These are phyloP conservation scores for Blennius ocellaris DNA, from an alignment of 2,113 vertebrate genomes.

Conservation along the genomic window DNA sequence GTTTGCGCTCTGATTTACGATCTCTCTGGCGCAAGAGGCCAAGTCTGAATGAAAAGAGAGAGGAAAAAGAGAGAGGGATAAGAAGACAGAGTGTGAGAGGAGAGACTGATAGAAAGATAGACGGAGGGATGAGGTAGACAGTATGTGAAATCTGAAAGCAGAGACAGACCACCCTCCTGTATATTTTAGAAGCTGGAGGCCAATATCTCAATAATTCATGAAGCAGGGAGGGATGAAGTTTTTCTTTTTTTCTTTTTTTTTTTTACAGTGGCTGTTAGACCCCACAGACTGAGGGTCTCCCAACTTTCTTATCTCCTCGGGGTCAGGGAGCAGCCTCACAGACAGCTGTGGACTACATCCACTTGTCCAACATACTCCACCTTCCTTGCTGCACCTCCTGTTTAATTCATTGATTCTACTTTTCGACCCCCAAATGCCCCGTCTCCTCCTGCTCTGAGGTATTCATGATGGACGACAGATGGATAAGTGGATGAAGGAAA, in stretches of 20 bases:
- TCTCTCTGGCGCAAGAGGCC: conserved; percentile 50
- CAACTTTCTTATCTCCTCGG: conserved; percentile 74
- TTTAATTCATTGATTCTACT: conserved; percentile 76
- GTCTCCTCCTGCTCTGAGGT: conserved; percentile 51
- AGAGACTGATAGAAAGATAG: conserved; percentile 59
- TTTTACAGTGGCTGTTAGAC: conserved; percentile 79
- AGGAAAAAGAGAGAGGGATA: conserved; percentile 7
- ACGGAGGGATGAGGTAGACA: conserved; percentile 56
- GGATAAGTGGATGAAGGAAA: conserved; percentile 65
- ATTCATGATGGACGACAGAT: conserved; percentile 64
- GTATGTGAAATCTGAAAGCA: conserved; percentile 64
- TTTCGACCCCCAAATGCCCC: conserved; percentile 40
- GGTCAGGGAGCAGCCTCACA: conserved; percentile 74
- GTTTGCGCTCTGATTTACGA: conserved; percentile 70
- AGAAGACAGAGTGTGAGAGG: conserved; percentile 15
- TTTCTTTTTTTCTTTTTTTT: conserved; percentile 38
- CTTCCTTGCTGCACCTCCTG: conserved; percentile 68
- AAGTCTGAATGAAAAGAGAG: conserved; percentile 48
- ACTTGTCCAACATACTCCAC: conserved; percentile 67
- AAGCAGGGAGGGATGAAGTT: conserved; percentile 84
- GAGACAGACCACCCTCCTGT: conserved; percentile 78
- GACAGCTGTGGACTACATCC: conserved; percentile 72
- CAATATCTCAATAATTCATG: conserved; percentile 93
- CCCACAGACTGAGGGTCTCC: conserved; percentile 76
- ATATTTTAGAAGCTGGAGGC: conserved; percentile 86